Evolutionary conservation across 1,140 invertebrate species (phyloP), one percentile per base, ranked within the genome.

Genomic region (Drosophila baimaii): DNA sequence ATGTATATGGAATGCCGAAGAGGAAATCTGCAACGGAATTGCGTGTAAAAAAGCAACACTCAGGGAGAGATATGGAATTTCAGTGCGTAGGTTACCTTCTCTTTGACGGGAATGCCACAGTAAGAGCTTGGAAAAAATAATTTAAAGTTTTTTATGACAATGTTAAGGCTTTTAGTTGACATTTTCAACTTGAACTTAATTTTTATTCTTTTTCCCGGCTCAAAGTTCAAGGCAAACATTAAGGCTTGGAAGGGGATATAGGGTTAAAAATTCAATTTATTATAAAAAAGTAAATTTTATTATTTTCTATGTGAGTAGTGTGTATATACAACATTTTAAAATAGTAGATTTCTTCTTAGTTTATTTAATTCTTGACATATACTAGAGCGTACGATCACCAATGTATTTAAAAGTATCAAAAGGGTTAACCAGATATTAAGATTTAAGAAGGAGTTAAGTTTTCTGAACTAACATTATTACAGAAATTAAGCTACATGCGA

Each of bases 21-120:
- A 10, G 55, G 44, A 63, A 83, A 71, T 81, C 41, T 62, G 68
- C 69, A 68, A 62, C 75, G 47, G 46, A 81, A 59, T 81, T 81
- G 79, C 79, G 58, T 81, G 56, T 59, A 51, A 51, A 66, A 66
- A 71, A 68, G 76, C 70, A 65, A 83, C 13, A 25, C 21, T 58
- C 56, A 49, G 17, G 8, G 17, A 29, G 57, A 47, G 29, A 47
- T 37, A 31, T 25, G 17, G 25, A 37, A 65, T 23, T 47, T 65
- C 5, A 23, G 41, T 69, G 65, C 62, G 65, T 69, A 29, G 65
- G 65, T 51, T 17, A 39, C 31, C 13, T 19, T 4, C n/a, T n/a
- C n/a, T n/a, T n/a, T n/a, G n/a, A 43, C 33, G 29, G 19, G 0
- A 7, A 27, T 0, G 23, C 17, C 55, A 35, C 21, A 54, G 5